Conservation (phyloP, 1,140 invertebrate species). For the Drosophila nannoptera region DNA sequence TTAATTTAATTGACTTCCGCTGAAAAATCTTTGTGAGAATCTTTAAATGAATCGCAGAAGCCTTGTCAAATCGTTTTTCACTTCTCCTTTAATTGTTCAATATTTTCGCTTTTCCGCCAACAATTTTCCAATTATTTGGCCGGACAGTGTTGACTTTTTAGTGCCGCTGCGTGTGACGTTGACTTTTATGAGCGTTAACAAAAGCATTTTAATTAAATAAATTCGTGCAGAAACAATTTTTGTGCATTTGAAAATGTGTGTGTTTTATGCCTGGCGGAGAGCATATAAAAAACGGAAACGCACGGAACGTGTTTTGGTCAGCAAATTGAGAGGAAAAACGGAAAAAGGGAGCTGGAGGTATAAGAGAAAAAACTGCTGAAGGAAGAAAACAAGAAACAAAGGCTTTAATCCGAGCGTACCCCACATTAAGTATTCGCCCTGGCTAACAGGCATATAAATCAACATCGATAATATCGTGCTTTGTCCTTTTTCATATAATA, state of each 20-base stretch:
- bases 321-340: constrained; percentile 45
- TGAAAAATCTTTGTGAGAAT: no score
- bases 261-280: constrained; percentile 44
- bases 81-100: no score
- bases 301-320: constrained; percentile 63
- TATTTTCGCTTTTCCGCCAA: background rate
- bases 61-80: no score
- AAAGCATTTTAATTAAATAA: constrained; percentile 71
- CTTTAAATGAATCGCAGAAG: background rate
- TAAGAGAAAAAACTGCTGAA: background rate
- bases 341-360: background rate
- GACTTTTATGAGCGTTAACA: constrained; percentile 28
- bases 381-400: constrained; percentile 36
- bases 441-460: constrained; percentile 63
- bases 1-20: background rate
- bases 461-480: constrained; percentile 71
- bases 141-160: constrained; percentile 23
- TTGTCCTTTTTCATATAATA: constrained; percentile 50
- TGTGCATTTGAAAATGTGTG: constrained; percentile 47
- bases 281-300: constrained; percentile 61
- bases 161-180: constrained; percentile 11
- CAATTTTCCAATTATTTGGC: constrained; percentile 1
- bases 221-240: constrained; percentile 68
- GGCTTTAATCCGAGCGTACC: constrained; percentile 47
- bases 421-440: constrained; percentile 27